Evolutionary conservation across 2,797 vertebrate genomes (phyloP).

Genomic region (Australoheros facetus): DNA sequence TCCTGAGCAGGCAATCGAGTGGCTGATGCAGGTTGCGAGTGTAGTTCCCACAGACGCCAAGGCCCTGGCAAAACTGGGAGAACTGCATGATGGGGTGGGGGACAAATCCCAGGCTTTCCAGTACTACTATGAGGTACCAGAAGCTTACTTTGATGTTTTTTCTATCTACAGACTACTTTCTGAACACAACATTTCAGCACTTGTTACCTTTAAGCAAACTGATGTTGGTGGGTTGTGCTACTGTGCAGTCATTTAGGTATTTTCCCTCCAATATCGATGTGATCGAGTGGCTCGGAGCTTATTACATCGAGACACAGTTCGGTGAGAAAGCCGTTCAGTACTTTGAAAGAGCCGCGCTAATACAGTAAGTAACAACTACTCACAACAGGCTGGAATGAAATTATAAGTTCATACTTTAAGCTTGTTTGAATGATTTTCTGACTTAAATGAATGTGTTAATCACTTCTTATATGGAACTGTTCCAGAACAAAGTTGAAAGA

Average conservation of each 20-base stretch:
- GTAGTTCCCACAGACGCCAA: conserved; percentile 91
- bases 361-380: conserved; percentile 88
- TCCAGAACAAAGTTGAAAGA: neutral
- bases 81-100: conserved; percentile 89
- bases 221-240: neutral
- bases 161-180: neutral
- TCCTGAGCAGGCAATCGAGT: conserved; percentile 91
- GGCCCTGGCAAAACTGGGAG: conserved; percentile 90
- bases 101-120: conserved; percentile 98
- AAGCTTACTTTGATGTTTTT: neutral
- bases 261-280: conserved; percentile 96
- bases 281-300: conserved; percentile 96
- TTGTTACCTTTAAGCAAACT: neutral
- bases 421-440: neutral
- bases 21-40: conserved; percentile 93
- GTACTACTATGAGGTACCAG: conserved; percentile 90
- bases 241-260: conserved; percentile 90
- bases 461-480: neutral
- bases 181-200: neutral
- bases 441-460: neutral
- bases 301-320: conserved; percentile 96
- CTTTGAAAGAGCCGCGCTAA: conserved; percentile 96
- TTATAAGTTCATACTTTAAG: neutral
- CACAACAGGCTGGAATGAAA: neutral
- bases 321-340: conserved; percentile 98